Evolutionary conservation across 2,888 invertebrate species (phyloP).

Genomic region (Spatulosminthurus flaviceps): DNA sequence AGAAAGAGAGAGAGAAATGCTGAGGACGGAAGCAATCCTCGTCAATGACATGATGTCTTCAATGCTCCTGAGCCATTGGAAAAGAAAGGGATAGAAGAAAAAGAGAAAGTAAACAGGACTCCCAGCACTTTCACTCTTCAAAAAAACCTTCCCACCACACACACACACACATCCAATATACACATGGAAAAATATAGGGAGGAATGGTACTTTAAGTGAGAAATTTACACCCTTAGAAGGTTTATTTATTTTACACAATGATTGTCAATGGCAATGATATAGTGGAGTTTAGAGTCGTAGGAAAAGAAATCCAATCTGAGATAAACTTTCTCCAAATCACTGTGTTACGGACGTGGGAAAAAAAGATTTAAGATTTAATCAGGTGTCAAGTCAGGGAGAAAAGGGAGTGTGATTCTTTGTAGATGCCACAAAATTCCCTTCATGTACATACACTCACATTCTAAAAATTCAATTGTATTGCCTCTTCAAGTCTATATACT

Average conservation of each 20-base stretch:
- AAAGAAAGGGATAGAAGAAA: neutral
- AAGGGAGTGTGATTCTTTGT: conserved; percentile 37
- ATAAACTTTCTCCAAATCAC: conserved; percentile 52
- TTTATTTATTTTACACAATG: conserved; percentile 54
- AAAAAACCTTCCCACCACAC: conserved; percentile 23
- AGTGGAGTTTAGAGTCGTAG: conserved; percentile 39
- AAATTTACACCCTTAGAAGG: conserved; percentile 47
- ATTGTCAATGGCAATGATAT: conserved; percentile 54
- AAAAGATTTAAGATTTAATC: conserved; percentile 57
- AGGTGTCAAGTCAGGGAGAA: conserved; percentile 50
- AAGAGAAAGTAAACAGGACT: neutral
- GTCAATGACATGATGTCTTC: neutral
- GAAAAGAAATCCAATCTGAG: conserved; percentile 50
- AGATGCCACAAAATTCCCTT: neutral
- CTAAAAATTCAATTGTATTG: conserved; percentile 37
- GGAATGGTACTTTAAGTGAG: conserved; percentile 31
- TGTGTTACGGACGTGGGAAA: conserved; percentile 45
- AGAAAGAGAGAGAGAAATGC: conserved; percentile 7
- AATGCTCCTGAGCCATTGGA: neutral
- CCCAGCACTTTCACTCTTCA: neutral
- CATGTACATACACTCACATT: neutral
- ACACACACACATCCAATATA: neutral
- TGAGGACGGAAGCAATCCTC: conserved; percentile 11
- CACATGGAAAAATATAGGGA: no score
- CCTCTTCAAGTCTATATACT: neutral